Evolutionary conservation across 2,888 invertebrate genomes (phyloP).

Genomic region (Chloroclysta siterata): DNA sequence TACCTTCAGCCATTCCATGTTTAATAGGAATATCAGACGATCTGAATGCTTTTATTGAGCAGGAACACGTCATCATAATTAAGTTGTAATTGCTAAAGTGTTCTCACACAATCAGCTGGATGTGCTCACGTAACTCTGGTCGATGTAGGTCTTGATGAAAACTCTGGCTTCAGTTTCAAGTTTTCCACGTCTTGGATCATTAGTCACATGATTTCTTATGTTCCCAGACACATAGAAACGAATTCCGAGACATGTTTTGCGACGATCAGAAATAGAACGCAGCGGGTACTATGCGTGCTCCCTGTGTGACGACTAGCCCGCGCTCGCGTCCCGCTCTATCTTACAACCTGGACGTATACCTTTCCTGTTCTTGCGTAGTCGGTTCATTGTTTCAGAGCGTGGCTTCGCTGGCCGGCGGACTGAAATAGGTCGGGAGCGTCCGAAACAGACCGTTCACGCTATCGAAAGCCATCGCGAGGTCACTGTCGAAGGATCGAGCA

Average conservation of each 20-base stretch:
- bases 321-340: conserved; percentile 70
- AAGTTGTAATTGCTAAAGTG: conserved; percentile 48
- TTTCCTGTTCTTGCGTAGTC: conserved; percentile 74
- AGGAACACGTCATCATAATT: conserved; percentile 52
- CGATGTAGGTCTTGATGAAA: conserved; percentile 33
- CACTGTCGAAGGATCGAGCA: conserved; percentile 74
- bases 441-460: conserved; percentile 78
- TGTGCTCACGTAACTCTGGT: conserved; percentile 25
- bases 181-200: conserved; percentile 58
- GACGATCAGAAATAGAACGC: conserved; percentile 82
- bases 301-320: conserved; percentile 73
- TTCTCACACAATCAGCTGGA: conserved; percentile 41
- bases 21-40: conserved; percentile 57
- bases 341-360: conserved; percentile 64
- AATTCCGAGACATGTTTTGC: conserved; percentile 84
- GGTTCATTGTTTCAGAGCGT: conserved; percentile 80
- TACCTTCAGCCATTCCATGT: conserved; percentile 57
- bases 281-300: conserved; percentile 80
- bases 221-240: conserved; percentile 82
- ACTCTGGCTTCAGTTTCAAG: conserved; percentile 12
- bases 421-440: conserved; percentile 83
- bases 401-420: conserved; percentile 76
- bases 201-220: conserved; percentile 83
- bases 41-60: conserved; percentile 54
- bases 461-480: conserved; percentile 80